phyloP scores from a whole-genome alignment of 2,797 vertebrate genomes.

The Pyrocephalus nanus region DNA sequence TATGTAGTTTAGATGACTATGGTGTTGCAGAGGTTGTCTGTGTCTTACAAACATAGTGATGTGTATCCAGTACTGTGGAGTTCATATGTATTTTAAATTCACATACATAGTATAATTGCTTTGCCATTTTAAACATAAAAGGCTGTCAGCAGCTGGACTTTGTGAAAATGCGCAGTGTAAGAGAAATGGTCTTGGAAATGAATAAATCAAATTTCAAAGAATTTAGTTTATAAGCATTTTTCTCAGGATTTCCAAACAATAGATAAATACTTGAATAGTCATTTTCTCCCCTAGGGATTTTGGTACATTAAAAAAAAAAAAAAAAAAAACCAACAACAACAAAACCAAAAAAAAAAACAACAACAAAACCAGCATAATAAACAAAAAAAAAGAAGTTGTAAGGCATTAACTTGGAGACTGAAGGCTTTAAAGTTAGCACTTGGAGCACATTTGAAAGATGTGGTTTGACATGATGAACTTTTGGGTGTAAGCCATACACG shows the following conservation, averaged over 20 bases:
- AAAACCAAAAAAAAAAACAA: not conserved
- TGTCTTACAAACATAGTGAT: not conserved
- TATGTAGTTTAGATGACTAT: not conserved
- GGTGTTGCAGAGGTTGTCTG: not conserved
- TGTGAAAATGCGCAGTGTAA: conserved; percentile 1
- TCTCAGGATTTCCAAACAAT: conserved; percentile 34
- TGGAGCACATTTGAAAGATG: conserved; percentile 36
- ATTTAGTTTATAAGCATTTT: conserved; percentile 42
- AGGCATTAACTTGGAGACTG: conserved; percentile 20
- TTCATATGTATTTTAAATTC: not conserved
- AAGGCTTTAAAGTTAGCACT: conserved; percentile 42
- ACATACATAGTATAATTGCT: not conserved
- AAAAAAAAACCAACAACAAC: not conserved
- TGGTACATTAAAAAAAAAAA: not conserved
- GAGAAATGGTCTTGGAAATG: conserved; percentile 31
- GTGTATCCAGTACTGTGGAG: not conserved
- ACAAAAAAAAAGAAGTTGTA: not conserved
- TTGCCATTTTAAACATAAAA: conserved; percentile 28
- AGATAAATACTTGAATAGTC: not conserved
- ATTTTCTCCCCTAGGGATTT: not conserved
- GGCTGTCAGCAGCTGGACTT: conserved; percentile 10
- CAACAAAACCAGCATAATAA: not conserved
- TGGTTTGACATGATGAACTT: conserved; percentile 32
- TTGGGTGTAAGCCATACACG: not conserved
- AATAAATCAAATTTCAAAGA: conserved; percentile 30